Base-by-base conservation (phyloP, 2,113 vertebrate species). In the Odocoileus virginianus region DNA sequence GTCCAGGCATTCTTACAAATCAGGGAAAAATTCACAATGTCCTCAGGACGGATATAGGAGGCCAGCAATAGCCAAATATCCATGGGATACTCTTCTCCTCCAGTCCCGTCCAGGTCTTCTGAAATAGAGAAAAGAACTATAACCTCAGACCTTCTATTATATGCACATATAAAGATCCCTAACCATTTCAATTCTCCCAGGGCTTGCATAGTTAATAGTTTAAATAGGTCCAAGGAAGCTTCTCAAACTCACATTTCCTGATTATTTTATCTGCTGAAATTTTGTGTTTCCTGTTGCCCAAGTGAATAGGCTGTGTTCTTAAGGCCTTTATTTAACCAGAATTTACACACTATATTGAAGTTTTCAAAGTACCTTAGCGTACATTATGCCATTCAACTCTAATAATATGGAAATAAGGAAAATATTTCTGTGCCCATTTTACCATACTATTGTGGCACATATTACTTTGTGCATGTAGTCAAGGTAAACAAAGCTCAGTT, bases 1-100 rank as follows among this genome's bases (percentile, higher is more conserved):
- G 98, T 99, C 99, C 99, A 99, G 97, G 99, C 99, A 97, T 99
- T 99, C 99, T 99, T 99, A 98, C 99, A 99, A 98, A 99, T 99
- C 83, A 99, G 98, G 93, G 99, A 99, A 98, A 99, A 99, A 50
- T 98, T 99, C 98, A 99, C 99, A 8, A 99, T 99, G 96, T 99
- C 99, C 96, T 99, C 99, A 5, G 99, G 99, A 81, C 99, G 99
- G 95, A 99, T 99, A 95, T 99, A 99, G 82, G 99, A 99, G 43
- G 99, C 99, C 93, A 99, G 98, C 91, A 99, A 79, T 60, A 99
- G 98, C 99, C 99, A 99, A 97, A 99, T 99, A 92, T 99, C 99
- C 28, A 99, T 99, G 14, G 99, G 99, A 98, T 99, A 99, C 55
- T 99, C 99, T 57, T 98, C 99, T 94, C 99, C 99, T 47, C 98